These are phyloP conservation scores for Siniperca knerii DNA, from an alignment of 2,113 vertebrate species.

Conservation along the genomic window DNA sequence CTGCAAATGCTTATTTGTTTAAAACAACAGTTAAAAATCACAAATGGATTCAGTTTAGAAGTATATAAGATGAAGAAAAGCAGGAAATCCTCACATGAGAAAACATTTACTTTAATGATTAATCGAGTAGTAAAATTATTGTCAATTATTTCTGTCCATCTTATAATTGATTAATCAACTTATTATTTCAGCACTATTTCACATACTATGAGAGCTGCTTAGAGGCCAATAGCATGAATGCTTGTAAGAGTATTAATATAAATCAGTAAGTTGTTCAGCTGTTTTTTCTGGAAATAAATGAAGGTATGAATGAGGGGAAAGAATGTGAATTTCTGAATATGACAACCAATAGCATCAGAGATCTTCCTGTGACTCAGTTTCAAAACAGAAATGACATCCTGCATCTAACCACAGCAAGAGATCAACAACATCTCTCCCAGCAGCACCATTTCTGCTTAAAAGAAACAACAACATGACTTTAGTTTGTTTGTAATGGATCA, in stretches of 20 bases:
- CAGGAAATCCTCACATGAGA: not conserved
- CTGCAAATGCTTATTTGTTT: not conserved
- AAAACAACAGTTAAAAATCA: no score
- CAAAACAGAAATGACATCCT: not conserved
- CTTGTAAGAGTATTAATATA: not conserved
- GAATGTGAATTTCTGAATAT: not conserved
- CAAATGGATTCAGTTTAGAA: not conserved
- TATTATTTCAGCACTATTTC: not conserved
- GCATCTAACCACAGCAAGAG: not conserved
- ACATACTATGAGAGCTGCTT: not conserved
- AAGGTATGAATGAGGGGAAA: not conserved
- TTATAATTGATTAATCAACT: not conserved
- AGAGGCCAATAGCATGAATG: not conserved
- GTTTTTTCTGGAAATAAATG: not conserved
- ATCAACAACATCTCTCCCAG: not conserved
- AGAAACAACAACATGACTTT: not conserved
- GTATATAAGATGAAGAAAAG: not conserved
- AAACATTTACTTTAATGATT: not conserved
- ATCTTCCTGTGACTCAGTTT: not conserved
- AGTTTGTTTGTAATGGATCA: not conserved
- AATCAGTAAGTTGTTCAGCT: not conserved
- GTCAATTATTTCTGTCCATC: no score
- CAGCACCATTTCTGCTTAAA: not conserved
- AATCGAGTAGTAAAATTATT: not conserved
- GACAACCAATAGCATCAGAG: no score